Evolutionary conservation across 2,888 invertebrate genomes (phyloP).

Genomic region (Atrina japonica): DNA sequence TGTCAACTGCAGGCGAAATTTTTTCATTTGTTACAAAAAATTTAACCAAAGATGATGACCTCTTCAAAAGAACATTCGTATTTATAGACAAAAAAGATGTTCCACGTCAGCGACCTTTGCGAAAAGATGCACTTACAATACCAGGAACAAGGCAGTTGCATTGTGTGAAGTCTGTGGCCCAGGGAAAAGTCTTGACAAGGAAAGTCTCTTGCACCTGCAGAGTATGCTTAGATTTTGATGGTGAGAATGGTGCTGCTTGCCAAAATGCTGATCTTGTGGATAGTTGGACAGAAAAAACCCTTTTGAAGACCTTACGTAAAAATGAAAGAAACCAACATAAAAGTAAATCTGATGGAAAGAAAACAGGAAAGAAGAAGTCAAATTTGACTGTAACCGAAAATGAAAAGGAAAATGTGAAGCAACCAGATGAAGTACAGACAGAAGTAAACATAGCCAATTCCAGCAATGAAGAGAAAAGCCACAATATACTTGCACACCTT

Average conservation of each 20-base stretch:
- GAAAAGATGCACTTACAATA: background rate
- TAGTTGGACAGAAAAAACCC: slow-evolving; percentile 14
- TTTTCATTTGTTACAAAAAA: slow-evolving; percentile 1
- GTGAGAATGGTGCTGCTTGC: background rate
- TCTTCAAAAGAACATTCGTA: slow-evolving; percentile 13
- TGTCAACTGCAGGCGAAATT: slow-evolving; percentile 9
- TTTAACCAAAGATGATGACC: background rate
- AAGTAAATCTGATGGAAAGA: background rate
- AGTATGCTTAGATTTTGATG: slow-evolving; percentile 3
- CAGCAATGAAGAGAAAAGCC: background rate
- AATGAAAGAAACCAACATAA: background rate
- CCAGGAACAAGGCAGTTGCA: slow-evolving; percentile 16
- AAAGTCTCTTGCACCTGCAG: slow-evolving; percentile 8
- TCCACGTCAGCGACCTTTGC: background rate
- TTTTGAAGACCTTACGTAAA: background rate
- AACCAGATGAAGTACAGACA: slow-evolving; percentile 3
- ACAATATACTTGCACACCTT: background rate
- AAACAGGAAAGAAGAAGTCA: background rate
- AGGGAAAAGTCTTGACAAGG: slow-evolving; percentile 4
- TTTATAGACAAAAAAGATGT: slow-evolving; percentile 6
- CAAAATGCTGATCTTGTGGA: slow-evolving; percentile 14
- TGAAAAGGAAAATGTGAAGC: background rate
- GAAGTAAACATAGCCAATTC: background rate
- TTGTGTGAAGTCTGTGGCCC: slow-evolving; percentile 10
- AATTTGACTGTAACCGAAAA: too few species aligned